Base-by-base conservation (phyloP, 2,113 vertebrate species). In the Mus spicilegus region DNA sequence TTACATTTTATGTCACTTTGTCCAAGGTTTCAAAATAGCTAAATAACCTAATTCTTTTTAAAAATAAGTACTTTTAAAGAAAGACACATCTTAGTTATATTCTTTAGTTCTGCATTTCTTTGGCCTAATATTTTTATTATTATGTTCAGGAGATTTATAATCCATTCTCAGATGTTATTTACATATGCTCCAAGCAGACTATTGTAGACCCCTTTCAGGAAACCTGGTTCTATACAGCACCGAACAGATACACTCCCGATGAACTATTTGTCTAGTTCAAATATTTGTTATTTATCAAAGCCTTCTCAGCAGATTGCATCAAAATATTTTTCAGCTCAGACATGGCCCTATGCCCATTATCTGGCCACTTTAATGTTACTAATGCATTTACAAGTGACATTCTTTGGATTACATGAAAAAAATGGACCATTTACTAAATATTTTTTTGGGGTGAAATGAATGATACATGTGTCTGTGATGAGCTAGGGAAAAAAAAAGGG, bases 321-420 rank as follows among this genome's bases (percentile, higher is more conserved):
- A 54, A 96, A 94, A 89, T 46, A 39, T 69, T 78, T 93, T 85
- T 76, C 9, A 82, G 36, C 90, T 33, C 46, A 90, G 61, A 93
- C 0, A 1, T n/a, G 42, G 33, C 30, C 63, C 4, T 3, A 19
- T 63, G 80, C 24, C 80, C 65, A 82, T 7, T 78, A 81, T 85
- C 33, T 70, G 70, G n/a, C 26, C 72, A 93, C 82, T 95, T 94
- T 69, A 95, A 95, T 51, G 17, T 51, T 86, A 90, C 42, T 90
- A 92, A 69, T 39, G 51, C 26, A 88, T 90, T 90, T 95, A 26
- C 82, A 76, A 84, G 26, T 87, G 33, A 67, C 92, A 78, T 76
- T 82, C 42, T 89, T 96, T 93, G 76, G 39, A 36, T 92, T 90
- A 51, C 17, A 91, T 89, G 73, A 93, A 96, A 93, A 93, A 82